phyloP scores from a whole-genome alignment of 2,113 vertebrate species.

The Collichthys lucidus region DNA sequence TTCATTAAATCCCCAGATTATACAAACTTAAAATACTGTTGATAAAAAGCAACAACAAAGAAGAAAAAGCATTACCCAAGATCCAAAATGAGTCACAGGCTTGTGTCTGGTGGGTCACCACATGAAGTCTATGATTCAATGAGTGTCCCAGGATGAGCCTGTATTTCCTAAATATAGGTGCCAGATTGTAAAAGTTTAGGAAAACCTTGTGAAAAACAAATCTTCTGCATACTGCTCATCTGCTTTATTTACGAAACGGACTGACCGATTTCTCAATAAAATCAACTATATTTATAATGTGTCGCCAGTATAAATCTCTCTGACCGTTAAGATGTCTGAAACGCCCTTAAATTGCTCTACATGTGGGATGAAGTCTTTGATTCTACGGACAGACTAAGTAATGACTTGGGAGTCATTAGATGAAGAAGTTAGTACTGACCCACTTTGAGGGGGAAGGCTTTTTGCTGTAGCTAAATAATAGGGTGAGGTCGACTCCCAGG shows the following conservation, averaged over 20 bases:
- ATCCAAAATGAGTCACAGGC: conserved; percentile 53
- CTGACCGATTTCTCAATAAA: conserved; percentile 5
- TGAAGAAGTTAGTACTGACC: conserved; percentile 64
- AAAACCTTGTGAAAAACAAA: conserved; percentile 38
- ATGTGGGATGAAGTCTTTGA: conserved; percentile 77
- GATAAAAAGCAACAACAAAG: conserved; percentile 10
- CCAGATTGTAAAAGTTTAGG: conserved; percentile 19
- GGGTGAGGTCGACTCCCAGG: conserved; percentile 63
- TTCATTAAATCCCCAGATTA: neutral
- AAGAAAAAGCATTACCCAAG: neutral
- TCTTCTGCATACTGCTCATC: neutral
- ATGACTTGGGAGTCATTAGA: conserved; percentile 70
- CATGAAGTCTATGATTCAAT: conserved; percentile 50
- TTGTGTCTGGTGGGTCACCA: conserved; percentile 48
- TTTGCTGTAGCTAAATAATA: conserved; percentile 74
- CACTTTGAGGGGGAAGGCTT: conserved; percentile 51
- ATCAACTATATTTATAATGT: conserved; percentile 13
- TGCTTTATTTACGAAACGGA: conserved; percentile 7
- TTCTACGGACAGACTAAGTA: conserved; percentile 66
- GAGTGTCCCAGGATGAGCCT: conserved; percentile 38
- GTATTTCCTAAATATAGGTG: conserved; percentile 40
- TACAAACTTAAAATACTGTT: neutral
- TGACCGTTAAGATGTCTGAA: conserved; percentile 57
- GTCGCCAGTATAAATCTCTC: conserved; percentile 46
- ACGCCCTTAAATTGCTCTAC: conserved; percentile 56